Evolutionary conservation across 2,797 vertebrate genomes (phyloP), one percentile per base, ranked within the genome.

Genomic region (Moxostoma hubbsi): DNA sequence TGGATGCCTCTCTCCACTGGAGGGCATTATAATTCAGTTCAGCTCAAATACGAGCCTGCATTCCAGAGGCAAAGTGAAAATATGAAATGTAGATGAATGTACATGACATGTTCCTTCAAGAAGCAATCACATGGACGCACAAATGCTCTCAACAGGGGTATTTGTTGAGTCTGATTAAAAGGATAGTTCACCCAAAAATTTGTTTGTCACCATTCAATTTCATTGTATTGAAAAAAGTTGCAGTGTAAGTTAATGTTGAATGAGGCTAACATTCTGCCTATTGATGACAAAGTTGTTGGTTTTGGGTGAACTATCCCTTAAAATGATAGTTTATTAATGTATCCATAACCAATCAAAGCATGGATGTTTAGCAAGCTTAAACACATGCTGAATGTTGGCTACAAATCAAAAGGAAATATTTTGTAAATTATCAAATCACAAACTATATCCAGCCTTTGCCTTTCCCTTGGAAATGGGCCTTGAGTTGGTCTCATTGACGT

Each of bases 31-130:
- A 54, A 73, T 79, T 80, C 57, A 71, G 65, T 70, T 62, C 71
- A 62, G 80, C 73, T 82, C 12, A 64, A 75, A 79, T 73, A 67
- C 85, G 86, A 77, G 87, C 82, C 59, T 71, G 77, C 18, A 86
- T 86, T 81, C 50, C 50, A 53, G 53, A 18, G 83, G 75, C 45
- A 49, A 81, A 24, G 61, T 80, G 49, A 50, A 59, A 85, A 50
- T 9, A 9, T 82, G 75, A 46, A 72, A 58, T 76, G 84, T 24
- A 78, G 53, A 79, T 81, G 74, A 61, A 50, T 85, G 77, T 78
- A 80, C 43, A 10, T 53, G 9, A 16, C 58, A 59, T 18, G 66
- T 65, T 71, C 55, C 45, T 53, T 76, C 64, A 75, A 81, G 45
- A 70, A 13, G 65, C 7, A 4, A 72, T 73, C 51, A 62, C 51